Conservation (phyloP, 2,113 vertebrate species). For the Myotis yumanensis region DNA sequence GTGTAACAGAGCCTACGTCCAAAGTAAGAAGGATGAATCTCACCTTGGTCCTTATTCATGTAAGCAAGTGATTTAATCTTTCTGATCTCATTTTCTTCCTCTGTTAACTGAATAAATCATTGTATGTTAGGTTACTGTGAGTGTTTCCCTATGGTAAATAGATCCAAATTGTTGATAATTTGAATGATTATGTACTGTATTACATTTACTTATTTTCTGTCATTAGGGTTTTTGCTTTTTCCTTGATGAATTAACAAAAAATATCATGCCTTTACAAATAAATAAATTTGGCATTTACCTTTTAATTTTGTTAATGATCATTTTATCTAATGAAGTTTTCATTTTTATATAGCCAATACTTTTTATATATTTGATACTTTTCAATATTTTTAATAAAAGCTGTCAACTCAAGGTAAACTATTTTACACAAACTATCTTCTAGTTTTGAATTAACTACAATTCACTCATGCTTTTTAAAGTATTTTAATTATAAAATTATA, state of each 20-base stretch:
- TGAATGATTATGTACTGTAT: background rate
- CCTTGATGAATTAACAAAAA: background rate
- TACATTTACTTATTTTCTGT: constrained; percentile 18
- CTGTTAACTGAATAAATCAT: constrained; percentile 1
- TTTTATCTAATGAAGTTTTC: background rate
- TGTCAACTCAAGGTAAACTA: background rate
- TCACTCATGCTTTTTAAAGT: background rate
- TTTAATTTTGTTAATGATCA: background rate
- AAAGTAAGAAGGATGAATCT: background rate
- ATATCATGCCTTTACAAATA: background rate
- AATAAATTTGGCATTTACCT: background rate
- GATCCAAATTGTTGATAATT: background rate
- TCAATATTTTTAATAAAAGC: background rate
- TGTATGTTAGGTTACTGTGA: background rate
- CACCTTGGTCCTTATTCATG: background rate
- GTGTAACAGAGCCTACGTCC: background rate
- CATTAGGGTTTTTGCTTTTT: background rate
- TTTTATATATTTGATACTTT: background rate
- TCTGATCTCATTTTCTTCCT: background rate
- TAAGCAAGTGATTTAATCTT: background rate
- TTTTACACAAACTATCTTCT: background rate
- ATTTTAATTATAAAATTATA: constrained; percentile 34
- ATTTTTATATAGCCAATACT: background rate
- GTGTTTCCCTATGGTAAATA: background rate
- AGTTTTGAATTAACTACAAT: constrained; percentile 4